A percentile compares a stretch with the other conserved stretches of the same genome.
phyloP scores from a whole-genome alignment of 2,797 vertebrate species.

The Phrynocephalus forsythii region DNA sequence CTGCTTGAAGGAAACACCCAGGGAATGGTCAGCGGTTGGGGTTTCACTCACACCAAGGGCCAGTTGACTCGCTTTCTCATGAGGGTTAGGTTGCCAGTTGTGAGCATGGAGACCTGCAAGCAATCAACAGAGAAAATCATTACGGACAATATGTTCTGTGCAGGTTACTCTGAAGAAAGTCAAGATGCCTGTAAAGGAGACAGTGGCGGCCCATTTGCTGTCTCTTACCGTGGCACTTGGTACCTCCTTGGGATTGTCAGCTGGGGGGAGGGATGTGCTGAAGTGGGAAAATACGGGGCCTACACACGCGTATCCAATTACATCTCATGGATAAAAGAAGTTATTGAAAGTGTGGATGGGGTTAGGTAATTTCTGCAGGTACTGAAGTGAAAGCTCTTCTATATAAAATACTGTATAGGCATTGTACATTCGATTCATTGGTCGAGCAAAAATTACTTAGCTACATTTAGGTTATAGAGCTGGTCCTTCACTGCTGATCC shows the following conservation, averaged over 20 bases:
- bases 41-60: slow-evolving; percentile 18
- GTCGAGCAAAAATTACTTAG: background rate
- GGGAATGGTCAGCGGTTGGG: slow-evolving; percentile 69
- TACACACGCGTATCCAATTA: slow-evolving; percentile 68
- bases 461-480: background rate
- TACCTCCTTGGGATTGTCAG: slow-evolving; percentile 68
- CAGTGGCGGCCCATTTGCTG: slow-evolving; percentile 62
- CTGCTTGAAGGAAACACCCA: slow-evolving; percentile 32
- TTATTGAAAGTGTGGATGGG: slow-evolving; percentile 37
- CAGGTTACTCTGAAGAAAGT: slow-evolving; percentile 11
- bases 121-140: slow-evolving; percentile 24
- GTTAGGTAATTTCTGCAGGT: background rate
- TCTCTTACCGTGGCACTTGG: slow-evolving; percentile 58
- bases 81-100: slow-evolving; percentile 52
- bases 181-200: slow-evolving; percentile 68
- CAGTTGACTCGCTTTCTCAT: slow-evolving; percentile 56
- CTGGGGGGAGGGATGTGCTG: slow-evolving; percentile 72
- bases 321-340: slow-evolving; percentile 65
- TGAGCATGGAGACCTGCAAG: slow-evolving; percentile 60
- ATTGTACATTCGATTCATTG: background rate
- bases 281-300: slow-evolving; percentile 49
- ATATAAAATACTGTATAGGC: background rate
- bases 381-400: background rate
- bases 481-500: background rate
- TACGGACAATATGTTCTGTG: slow-evolving; percentile 70